Evolutionary conservation across 92 coral and sea anemone species (phyloP).

Genomic region (Palythoa grandiflora): DNA sequence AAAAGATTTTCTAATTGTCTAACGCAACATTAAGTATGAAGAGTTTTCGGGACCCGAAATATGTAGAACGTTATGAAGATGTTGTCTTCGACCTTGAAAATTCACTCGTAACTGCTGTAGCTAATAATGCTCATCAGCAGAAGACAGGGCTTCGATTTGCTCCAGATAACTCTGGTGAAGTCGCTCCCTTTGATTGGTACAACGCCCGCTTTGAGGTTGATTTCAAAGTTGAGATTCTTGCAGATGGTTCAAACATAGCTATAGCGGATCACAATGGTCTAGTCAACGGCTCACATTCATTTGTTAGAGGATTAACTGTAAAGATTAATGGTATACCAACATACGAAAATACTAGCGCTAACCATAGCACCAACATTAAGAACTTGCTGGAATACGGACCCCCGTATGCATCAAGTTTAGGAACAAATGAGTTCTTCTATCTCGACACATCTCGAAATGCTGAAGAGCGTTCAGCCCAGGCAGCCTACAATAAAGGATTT

Average conservation of each 20-base stretch:
- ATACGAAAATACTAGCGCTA: background rate
- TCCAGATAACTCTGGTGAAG: conserved; percentile 27
- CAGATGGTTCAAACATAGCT: background rate
- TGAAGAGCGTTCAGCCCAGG: background rate
- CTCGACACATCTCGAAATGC: background rate
- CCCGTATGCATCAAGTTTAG: background rate
- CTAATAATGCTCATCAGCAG: conserved; percentile 1
- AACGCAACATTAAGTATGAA: background rate
- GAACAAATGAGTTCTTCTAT: background rate
- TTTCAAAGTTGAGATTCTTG: background rate
- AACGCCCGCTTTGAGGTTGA: conserved; percentile 24
- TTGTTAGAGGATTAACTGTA: background rate
- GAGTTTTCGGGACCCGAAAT: conserved; percentile 17
- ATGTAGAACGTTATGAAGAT: conserved; percentile 34
- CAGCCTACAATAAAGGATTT: background rate
- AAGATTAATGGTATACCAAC: background rate
- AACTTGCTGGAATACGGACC: background rate
- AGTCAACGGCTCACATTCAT: background rate
- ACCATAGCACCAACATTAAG: background rate
- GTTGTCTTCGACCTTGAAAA: conserved; percentile 37
- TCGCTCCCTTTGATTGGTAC: conserved; percentile 36
- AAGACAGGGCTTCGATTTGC: background rate
- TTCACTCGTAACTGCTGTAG: background rate
- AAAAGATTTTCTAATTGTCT: background rate
- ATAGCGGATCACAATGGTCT: background rate